A percentile compares a stretch with the other conserved stretches of the same genome.
Evolutionary conservation across 1,140 invertebrate genomes (phyloP).

Genomic region (Zophobas atratus): DNA sequence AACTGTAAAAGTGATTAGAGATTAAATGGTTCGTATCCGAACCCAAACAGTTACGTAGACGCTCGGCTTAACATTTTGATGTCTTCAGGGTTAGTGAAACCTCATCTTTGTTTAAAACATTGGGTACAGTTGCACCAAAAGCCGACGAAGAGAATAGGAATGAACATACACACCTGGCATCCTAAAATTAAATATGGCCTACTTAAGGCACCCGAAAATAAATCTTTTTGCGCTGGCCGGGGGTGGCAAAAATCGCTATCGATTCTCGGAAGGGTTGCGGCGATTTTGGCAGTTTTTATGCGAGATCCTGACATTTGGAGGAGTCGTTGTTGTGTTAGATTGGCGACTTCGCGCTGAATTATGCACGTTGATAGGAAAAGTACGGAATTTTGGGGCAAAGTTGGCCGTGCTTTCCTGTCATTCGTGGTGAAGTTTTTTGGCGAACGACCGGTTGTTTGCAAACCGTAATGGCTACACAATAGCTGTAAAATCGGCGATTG

Average conservation of each 20-base stretch:
- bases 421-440: not conserved
- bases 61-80: not conserved
- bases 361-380: not conserved
- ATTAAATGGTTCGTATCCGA: slow-evolving; percentile 24
- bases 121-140: slow-evolving; percentile 49
- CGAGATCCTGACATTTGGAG: too few relatives aligned
- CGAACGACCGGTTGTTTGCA: not conserved
- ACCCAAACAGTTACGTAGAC: slow-evolving; percentile 18
- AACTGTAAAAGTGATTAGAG: slow-evolving; percentile 40
- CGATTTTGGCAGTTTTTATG: too few relatives aligned
- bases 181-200: slow-evolving; percentile 63
- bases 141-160: slow-evolving; percentile 33
- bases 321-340: too few relatives aligned
- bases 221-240: slow-evolving; percentile 19
- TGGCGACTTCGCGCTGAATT: not conserved
- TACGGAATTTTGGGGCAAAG: not conserved
- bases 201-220: slow-evolving; percentile 51
- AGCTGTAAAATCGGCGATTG: slow-evolving; percentile 60
- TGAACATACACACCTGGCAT: slow-evolving; percentile 57
- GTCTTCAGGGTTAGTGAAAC: slow-evolving; percentile 37
- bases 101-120: slow-evolving; percentile 44
- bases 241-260: not conserved
- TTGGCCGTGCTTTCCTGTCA: not conserved
- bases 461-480: slow-evolving; percentile 60
- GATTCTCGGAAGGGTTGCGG: too few relatives aligned